Evolutionary conservation across 2,113 vertebrate genomes (phyloP).

Genomic region (Pterocles burchelli): DNA sequence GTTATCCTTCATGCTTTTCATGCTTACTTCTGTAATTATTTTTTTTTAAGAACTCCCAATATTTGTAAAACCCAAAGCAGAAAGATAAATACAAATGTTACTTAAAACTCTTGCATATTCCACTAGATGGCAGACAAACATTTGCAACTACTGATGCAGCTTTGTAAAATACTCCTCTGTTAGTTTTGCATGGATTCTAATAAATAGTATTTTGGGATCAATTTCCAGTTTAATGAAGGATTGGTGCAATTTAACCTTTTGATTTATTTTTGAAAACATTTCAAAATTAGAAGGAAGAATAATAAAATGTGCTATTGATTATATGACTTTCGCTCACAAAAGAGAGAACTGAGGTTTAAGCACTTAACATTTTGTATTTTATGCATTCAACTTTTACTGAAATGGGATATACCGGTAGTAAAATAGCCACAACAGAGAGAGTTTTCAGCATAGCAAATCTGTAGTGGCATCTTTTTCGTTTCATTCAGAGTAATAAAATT

Average conservation of each 20-base stretch:
- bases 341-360: background rate
- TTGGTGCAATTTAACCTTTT: constrained; percentile 55
- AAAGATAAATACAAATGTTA: background rate
- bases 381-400: background rate
- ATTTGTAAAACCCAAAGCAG: background rate
- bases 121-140: constrained; percentile 84
- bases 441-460: background rate
- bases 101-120: constrained; percentile 18
- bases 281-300: constrained; percentile 51
- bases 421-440: background rate
- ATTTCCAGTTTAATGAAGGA: constrained; percentile 66
- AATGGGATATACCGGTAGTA: background rate
- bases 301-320: background rate
- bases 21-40: background rate
- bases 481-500: background rate
- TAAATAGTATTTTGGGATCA: constrained; percentile 46
- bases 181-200: constrained; percentile 40
- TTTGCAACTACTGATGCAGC: constrained; percentile 34
- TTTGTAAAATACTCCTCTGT: background rate
- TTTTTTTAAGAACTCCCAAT: background rate
- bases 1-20: background rate
- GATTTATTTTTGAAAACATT: constrained; percentile 49
- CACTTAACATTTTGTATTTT: background rate
- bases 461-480: background rate
- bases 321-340: background rate